Evolutionary conservation across 2,888 invertebrate species (phyloP).

Genomic region (Orchesellides sinensis): DNA sequence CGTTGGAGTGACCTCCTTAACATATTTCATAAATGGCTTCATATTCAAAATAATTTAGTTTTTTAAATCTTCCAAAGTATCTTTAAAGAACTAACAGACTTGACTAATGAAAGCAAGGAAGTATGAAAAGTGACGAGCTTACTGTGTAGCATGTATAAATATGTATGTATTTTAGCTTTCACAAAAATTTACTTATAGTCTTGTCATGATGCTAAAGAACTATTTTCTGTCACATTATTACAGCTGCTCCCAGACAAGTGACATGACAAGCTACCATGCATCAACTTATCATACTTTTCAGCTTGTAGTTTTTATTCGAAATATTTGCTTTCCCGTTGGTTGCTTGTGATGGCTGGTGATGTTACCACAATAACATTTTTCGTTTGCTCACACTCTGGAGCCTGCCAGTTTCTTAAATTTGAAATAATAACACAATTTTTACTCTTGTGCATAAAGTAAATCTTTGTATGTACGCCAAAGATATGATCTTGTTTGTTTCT

Average conservation of each 20-base stretch:
- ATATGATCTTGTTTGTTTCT: constrained; percentile 22
- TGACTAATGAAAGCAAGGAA: too few species aligned
- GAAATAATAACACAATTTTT: neutral
- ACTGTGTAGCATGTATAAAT: too few species aligned
- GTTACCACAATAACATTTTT: constrained; percentile 30
- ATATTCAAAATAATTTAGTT: too few species aligned
- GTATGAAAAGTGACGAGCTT: too few species aligned
- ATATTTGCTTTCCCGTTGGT: neutral
- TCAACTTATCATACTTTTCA: neutral
- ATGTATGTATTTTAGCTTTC: too few species aligned
- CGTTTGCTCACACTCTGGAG: neutral
- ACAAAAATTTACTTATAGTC: too few species aligned
- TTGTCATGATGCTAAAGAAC: neutral
- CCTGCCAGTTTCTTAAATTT: constrained; percentile 26
- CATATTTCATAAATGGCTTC: too few species aligned
- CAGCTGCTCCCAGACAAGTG: constrained; percentile 21
- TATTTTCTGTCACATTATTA: constrained; percentile 31
- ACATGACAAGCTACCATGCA: constrained; percentile 6
- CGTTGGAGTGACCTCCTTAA: too few species aligned
- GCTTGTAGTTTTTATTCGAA: neutral
- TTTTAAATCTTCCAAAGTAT: too few species aligned
- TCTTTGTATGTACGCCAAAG: constrained; percentile 16
- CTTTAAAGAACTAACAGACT: too few species aligned
- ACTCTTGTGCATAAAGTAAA: neutral
- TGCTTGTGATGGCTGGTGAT: constrained; percentile 1